Evolutionary conservation across 1,140 invertebrate species (phyloP), one percentile per base, ranked within the genome.

Genomic region (Nomia melanderi): DNA sequence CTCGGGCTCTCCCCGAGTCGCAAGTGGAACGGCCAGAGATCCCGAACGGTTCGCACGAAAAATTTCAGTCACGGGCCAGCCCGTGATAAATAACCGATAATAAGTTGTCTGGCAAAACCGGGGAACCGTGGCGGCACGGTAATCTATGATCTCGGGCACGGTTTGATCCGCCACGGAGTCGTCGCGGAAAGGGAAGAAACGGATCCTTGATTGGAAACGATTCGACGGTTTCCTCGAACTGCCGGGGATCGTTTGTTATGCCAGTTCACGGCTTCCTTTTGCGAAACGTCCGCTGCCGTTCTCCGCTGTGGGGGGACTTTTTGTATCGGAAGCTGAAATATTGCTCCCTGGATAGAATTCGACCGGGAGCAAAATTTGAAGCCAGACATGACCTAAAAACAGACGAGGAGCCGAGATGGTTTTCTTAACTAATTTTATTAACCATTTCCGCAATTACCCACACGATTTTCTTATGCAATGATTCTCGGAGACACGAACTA

Each of bases 61-160:
- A 69, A 76, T 69, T 76, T 76, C 73, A 76, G 73, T 69, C 73
- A 76, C 66, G 75, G 57, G 44, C 75, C 57, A 36, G 27, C 17
- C 7, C 57, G 66, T 70, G 75, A 76, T 63, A 77, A 70, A 71
- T 77, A 77, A 62, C 66, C 75, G 66, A 70, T 70, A 77, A 70
- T 53, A 76, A 59, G 57, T 77, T 62, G 75, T 54, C 56, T 14
- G 73, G 23, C 20, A 7, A n/a, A 29, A 25, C 44, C 66, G 56
- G 6, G 27, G 57, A 23, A 44, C 6, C 41, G 62, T 17, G 39
- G 23, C 20, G 14, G 57, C 54, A 73, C 64, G 71, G 31, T 73
- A 65, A 73, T 73, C 25, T n/a, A 9, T 17, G 25, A n/a, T n/a
- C 20, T 1, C 25, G 23, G 59, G n/a, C n/a, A 44, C 12, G 23